Base-by-base conservation (phyloP, 2,113 vertebrate genomes). In the Neodon shergylaensis region DNA sequence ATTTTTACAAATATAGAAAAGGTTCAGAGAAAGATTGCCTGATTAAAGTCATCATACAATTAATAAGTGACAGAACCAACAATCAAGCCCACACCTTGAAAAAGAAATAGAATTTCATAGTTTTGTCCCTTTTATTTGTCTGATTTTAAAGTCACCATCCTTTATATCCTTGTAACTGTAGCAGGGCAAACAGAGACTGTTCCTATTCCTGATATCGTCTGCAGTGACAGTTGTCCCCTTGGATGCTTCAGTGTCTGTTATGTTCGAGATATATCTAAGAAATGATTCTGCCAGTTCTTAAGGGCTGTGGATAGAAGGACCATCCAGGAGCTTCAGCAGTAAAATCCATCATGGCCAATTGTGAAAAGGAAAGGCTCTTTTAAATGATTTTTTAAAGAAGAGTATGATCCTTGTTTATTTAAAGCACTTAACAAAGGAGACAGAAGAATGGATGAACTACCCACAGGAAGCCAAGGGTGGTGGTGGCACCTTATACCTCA, bases 331-430 rank as follows among this genome's bases (percentile, higher is more conserved):
- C 74, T 88, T 72, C n/a, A 54, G 81, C 49, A 88, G 94, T 78
- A 92, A 88, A 74, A 78, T 94, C 10, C 63, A 0, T 54, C 36
- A 8, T 19, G 79, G 16, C 61, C 72, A 77, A 0, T 58, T 68
- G 28, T 91, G 66, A 28, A 78, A 66, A 91, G 47, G 52, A 88
- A 84, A 61, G 17, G 36, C 77, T 36, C 31, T 79, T 49, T 78
- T 79, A 52, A 79, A 79, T 33, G 31, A 36, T 79, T 96, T 84
- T 87, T 68, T 65, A 88, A 88, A 42, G 54, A 47, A 58, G 19
- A 92, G 76, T 78, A 36, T 82, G 44, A 58, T 92, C 47, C 74
- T 83, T 92, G 16, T 94, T 90, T 65, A 87, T 22, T 70, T 95
- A 70, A 49, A 61, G 10, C 61, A 76, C 7, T 85, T 76, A 84